Evolutionary conservation across 2,113 vertebrate species (phyloP).

Genomic region (Caranx melampygus): DNA sequence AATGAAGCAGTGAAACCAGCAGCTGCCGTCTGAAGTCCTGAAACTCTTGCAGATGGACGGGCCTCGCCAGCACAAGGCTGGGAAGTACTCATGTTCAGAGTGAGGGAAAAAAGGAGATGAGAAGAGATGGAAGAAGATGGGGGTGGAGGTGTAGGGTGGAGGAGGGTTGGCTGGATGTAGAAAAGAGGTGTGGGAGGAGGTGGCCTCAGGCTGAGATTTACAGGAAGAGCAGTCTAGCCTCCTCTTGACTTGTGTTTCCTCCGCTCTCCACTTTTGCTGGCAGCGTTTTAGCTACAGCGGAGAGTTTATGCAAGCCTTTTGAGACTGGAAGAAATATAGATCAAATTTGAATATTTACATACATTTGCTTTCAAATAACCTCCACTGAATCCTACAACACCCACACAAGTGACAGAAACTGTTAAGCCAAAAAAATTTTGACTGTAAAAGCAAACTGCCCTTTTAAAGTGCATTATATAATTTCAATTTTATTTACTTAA

Average conservation of each 20-base stretch:
- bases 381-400: conserved; percentile 29
- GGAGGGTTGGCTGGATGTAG: conserved; percentile 18
- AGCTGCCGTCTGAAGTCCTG: neutral
- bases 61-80: neutral
- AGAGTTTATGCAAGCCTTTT: conserved; percentile 32
- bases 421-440: neutral
- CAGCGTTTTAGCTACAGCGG: conserved; percentile 8
- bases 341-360: conserved; percentile 47
- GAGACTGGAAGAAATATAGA: conserved; percentile 19
- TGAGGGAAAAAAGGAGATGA: conserved; percentile 11
- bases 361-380: conserved; percentile 43
- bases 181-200: conserved; percentile 46
- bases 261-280: conserved; percentile 15
- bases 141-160: neutral
- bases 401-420: conserved; percentile 35
- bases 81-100: neutral
- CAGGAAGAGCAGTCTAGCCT: conserved; percentile 37
- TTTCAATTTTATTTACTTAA: conserved; percentile 1
- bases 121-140: conserved; percentile 17
- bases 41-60: conserved; percentile 1
- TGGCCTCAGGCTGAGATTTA: conserved; percentile 43
- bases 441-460: conserved; percentile 15
- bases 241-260: conserved; percentile 29
- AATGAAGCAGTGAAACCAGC: neutral
- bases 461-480: conserved; percentile 15